Evolutionary conservation across 2,797 vertebrate species (phyloP).

Genomic region (Takifugu ocellatus): DNA sequence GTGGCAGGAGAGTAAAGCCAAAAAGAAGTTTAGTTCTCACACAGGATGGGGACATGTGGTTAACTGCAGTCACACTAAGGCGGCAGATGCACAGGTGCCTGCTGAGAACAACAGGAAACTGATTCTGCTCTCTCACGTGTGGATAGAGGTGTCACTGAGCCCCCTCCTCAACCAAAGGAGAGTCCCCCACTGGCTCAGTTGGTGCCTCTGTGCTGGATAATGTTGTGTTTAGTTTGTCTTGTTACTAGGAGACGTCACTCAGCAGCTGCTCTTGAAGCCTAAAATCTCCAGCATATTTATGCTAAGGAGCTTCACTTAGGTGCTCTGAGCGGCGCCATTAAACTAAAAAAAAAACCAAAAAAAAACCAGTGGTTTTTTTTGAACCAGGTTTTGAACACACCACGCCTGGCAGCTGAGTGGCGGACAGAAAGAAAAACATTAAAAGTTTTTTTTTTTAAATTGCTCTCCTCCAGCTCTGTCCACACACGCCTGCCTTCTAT

Average conservation of each 20-base stretch:
- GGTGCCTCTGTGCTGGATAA: constrained; percentile 8
- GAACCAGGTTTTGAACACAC: not conserved
- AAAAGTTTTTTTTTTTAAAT: not conserved
- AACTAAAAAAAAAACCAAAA: too few species aligned
- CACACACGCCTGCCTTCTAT: not conserved
- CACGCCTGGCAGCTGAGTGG: constrained; percentile 3
- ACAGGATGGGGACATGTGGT: too few species aligned
- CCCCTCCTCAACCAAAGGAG: not conserved
- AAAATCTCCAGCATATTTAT: constrained; percentile 2
- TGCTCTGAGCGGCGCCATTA: constrained; percentile 1
- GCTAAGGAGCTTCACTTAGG: constrained; percentile 10
- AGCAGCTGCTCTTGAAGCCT: constrained; percentile 12
- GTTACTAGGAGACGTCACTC: constrained; percentile 15
- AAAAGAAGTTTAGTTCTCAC: too few species aligned
- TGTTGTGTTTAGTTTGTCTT: constrained; percentile 4
- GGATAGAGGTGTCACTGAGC: not conserved
- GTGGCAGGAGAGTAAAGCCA: too few species aligned
- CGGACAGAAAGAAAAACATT: not conserved
- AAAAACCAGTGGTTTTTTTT: not conserved
- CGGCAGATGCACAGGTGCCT: too few species aligned
- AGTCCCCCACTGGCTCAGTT: not conserved
- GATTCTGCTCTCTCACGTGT: not conserved
- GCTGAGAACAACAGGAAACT: too few species aligned
- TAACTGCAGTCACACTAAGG: too few species aligned
- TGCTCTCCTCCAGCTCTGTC: not conserved